Conservation (phyloP, 2,797 vertebrate genomes). For the Centroberyx gerrardi region DNA sequence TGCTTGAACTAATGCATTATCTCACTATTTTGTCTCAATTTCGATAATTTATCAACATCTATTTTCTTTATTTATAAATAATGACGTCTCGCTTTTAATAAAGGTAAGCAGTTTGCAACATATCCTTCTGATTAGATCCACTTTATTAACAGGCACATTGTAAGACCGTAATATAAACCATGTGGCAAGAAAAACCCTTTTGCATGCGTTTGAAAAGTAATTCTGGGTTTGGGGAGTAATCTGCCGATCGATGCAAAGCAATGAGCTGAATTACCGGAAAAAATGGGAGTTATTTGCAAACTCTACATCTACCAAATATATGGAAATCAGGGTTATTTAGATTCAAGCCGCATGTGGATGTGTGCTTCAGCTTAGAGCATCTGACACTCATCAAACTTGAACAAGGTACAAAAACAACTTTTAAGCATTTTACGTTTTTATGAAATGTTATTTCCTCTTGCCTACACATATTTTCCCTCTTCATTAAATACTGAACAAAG, state of each 20-base stretch:
- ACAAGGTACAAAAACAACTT: constrained; percentile 5
- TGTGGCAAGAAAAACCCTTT: constrained; percentile 9
- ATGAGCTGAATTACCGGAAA: constrained; percentile 2
- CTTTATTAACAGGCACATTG: not conserved
- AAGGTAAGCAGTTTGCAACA: not conserved
- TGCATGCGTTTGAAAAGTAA: not conserved
- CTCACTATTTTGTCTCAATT: not conserved
- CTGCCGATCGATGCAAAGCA: constrained; percentile 26
- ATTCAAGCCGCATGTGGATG: constrained; percentile 8
- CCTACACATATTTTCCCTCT: constrained; percentile 1
- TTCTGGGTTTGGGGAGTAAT: not conserved
- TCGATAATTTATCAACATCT: not conserved
- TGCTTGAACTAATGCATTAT: not conserved
- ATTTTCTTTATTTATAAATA: not conserved
- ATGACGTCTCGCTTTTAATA: not conserved
- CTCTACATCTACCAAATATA: constrained; percentile 11
- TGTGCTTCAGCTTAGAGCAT: constrained; percentile 1
- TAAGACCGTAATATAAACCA: constrained; percentile 50
- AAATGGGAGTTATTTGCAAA: constrained; percentile 14
- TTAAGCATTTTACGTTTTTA: not conserved
- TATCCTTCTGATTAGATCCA: not conserved
- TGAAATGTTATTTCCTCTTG: constrained; percentile 16
- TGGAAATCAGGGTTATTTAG: constrained; percentile 18
- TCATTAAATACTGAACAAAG: not conserved
- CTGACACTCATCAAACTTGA: constrained; percentile 31